phyloP scores from a whole-genome alignment of 2,113 vertebrate species.

The Crypturellus undulatus region DNA sequence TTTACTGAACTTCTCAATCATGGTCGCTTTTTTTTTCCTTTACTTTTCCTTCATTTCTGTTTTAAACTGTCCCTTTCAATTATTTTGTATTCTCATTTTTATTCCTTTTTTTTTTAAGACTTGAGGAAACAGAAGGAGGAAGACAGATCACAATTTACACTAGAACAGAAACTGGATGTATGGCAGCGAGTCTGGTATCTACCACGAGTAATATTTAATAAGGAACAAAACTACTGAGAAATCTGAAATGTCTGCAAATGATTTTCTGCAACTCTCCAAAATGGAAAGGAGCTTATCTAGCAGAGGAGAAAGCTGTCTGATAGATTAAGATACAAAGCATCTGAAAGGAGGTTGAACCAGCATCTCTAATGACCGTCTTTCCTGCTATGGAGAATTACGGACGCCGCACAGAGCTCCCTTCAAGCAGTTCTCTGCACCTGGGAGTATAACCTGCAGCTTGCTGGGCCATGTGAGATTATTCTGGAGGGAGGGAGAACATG shows the following conservation, averaged over 20 bases:
- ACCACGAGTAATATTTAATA: conserved; percentile 49
- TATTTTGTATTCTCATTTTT: conserved; percentile 36
- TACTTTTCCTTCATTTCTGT: neutral
- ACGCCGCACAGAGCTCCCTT: neutral
- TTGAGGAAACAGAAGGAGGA: neutral
- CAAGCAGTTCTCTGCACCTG: neutral
- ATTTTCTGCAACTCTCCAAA: neutral
- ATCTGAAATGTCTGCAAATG: conserved; percentile 21
- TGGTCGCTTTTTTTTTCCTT: neutral
- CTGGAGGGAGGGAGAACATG: neutral
- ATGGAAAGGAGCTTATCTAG: neutral
- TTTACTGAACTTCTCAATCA: conserved; percentile 37
- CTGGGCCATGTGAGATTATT: rapidly evolving
- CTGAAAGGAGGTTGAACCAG: neutral
- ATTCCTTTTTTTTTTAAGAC: neutral
- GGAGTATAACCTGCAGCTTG: neutral
- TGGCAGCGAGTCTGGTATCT: neutral
- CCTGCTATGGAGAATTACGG: neutral
- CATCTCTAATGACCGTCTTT: neutral
- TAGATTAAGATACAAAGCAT: neutral
- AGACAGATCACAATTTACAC: conserved; percentile 13
- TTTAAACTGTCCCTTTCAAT: conserved; percentile 33
- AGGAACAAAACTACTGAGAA: neutral
- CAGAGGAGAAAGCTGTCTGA: neutral
- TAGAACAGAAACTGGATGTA: neutral